Base-by-base conservation (phyloP, 1,140 invertebrate genomes). In the Penaeus japonicus region DNA sequence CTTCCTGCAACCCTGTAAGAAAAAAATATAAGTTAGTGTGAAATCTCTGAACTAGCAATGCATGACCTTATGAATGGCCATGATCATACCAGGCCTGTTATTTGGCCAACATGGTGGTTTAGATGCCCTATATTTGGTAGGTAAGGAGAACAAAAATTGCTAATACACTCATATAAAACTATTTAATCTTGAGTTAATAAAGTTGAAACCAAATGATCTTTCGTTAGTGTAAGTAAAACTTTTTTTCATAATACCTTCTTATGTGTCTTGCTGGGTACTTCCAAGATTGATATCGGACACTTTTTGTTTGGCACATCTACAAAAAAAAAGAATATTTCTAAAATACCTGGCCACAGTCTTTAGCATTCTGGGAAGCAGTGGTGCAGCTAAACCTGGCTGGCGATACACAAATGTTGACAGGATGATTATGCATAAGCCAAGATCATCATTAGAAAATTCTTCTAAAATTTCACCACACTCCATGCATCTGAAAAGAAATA, bases 401-500 rank as follows among this genome's bases (percentile, higher is more conserved):
- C 98, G 94, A 92, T 99, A 98, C 88, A 99, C 97, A 92, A 98
- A 99, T 1, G 98, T 99, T 32, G 97, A 97, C 77, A 99, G 93
- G 84, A 97, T 96, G 39, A 99, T 97, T 89, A 99, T 97, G 92
- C 98, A 97, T 35, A 99, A 93, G 0, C 97, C 98, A 57, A 99
- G 94, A 92, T 99, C 98, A 92, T 99, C 98, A 92, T 99, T 98
- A 90, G 96, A 97, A 92, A 99, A 99, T 91, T 98, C 96, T 93
- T 99, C 98, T 90, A 96, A 95, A 1, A 96, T 92, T 83, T 94
- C 94, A 65, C 97, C 96, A 92, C 97, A 97, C 92, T 97, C 96
- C 3, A 95, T 94, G 91, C 96, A 96, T 87, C 96, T 95, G 91
- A 84, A 53, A 91, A 89, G 75, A 90, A 78, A 91, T 87, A 89